Evolutionary conservation across 2,113 vertebrate species (phyloP).

Genomic region (Serilophus lunatus): DNA sequence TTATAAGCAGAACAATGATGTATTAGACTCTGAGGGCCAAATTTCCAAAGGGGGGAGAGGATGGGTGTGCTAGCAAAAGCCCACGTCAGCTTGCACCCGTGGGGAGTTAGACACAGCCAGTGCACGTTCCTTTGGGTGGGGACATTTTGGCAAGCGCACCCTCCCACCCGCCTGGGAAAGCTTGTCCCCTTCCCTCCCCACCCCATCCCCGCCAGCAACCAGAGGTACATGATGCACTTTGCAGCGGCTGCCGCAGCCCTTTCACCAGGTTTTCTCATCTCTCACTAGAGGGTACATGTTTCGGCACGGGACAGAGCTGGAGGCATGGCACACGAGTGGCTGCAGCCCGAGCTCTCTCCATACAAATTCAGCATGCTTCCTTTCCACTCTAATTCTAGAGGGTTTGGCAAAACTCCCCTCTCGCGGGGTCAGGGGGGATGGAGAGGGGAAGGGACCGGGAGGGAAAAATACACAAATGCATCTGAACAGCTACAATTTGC

Average conservation of each 20-base stretch:
- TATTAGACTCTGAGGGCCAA: conserved; percentile 62
- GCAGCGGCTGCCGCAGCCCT: conserved; percentile 12
- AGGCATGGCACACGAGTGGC: neutral
- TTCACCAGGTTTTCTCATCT: conserved; percentile 3
- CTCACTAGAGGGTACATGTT: neutral
- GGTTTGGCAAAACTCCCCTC: neutral
- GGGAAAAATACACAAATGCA: neutral
- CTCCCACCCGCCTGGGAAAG: conserved; percentile 45
- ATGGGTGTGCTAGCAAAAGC: conserved; percentile 56
- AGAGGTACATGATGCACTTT: conserved; percentile 43
- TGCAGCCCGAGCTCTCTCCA: neutral
- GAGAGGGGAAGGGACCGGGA: neutral
- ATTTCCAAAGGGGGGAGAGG: conserved; percentile 61
- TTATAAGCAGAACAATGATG: conserved; percentile 76
- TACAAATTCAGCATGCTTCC: neutral
- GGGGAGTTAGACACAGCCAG: conserved; percentile 52
- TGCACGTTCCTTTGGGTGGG: conserved; percentile 44
- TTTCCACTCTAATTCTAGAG: neutral
- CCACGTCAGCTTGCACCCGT: conserved; percentile 29
- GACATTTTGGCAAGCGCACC: conserved; percentile 36
- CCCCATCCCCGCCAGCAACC: conserved; percentile 39
- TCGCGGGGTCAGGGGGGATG: neutral
- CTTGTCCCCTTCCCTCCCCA: conserved; percentile 48
- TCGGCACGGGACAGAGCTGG: neutral
- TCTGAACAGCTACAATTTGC: neutral